These are phyloP conservation scores for Trichoplusia ni DNA, from an alignment of 1,140 invertebrate species.

Conservation along the genomic window DNA sequence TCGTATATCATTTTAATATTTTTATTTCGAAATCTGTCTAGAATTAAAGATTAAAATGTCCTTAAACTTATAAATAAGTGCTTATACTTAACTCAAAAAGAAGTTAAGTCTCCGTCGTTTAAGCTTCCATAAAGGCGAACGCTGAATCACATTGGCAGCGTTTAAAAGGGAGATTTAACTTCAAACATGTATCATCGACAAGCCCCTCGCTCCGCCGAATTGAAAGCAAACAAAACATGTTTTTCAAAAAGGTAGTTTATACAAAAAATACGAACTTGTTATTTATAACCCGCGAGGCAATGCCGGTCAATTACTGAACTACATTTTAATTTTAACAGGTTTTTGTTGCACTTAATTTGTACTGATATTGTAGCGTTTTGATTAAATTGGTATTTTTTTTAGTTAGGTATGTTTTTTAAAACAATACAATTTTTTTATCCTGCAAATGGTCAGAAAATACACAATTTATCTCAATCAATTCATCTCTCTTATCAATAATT, in stretches of 20 bases:
- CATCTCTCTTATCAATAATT: too few relatives aligned
- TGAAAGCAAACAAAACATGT: slow-evolving; percentile 73
- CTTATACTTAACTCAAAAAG: slow-evolving; percentile 24
- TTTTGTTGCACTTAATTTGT: too few relatives aligned
- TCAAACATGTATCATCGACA: slow-evolving; percentile 67
- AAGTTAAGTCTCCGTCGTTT: slow-evolving; percentile 34
- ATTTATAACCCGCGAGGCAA: slow-evolving; percentile 46
- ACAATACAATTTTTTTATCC: too few relatives aligned
- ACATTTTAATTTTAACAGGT: slow-evolving; percentile 14
- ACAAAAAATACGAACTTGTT: slow-evolving; percentile 50
- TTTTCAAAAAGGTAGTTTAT: slow-evolving; percentile 62
- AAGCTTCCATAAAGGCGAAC: slow-evolving; percentile 58
- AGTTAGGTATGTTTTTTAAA: too few relatives aligned
- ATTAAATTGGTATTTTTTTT: too few relatives aligned
- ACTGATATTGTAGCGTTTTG: too few relatives aligned
- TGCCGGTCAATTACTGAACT: slow-evolving; percentile 34
- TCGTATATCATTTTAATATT: too few relatives aligned
- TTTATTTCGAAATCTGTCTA: too few relatives aligned
- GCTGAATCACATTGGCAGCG: slow-evolving; percentile 68
- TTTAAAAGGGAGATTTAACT: slow-evolving; percentile 76
- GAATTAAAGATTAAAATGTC: too few relatives aligned
- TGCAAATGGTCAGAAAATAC: too few relatives aligned
- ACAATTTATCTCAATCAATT: too few relatives aligned
- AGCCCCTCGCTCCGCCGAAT: slow-evolving; percentile 60
- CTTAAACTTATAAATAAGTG: too few relatives aligned